A percentile compares a stretch with the other conserved stretches of the same genome.
phyloP scores from a whole-genome alignment of 2,113 vertebrate species.

The Eclectus roratus region DNA sequence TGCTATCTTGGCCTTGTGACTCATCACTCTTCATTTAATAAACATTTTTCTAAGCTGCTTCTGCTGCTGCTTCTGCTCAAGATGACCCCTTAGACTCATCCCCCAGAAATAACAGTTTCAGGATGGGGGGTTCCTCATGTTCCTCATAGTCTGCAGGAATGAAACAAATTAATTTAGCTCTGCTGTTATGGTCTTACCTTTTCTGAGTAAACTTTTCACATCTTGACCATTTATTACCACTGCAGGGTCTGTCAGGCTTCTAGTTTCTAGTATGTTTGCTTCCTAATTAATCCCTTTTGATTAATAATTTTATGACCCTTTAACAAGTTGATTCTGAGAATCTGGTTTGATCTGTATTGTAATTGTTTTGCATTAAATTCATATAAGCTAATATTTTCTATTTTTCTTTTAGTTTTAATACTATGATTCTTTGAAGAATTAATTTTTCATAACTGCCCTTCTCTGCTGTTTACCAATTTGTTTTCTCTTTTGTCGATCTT shows the following conservation, averaged over 20 bases:
- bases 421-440: not conserved
- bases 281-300: not conserved
- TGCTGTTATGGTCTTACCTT: not conserved
- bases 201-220: not conserved
- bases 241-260: not conserved
- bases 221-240: not conserved
- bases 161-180: not conserved
- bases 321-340: not conserved
- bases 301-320: not conserved
- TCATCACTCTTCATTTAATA: not conserved
- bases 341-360: not conserved
- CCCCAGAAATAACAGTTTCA: not conserved
- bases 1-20: not conserved
- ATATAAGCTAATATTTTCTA: not conserved
- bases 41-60: not conserved
- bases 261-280: not conserved
- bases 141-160: not conserved
- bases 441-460: not conserved
- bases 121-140: not conserved
- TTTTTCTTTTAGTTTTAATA: not conserved
- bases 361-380: not conserved
- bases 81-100: not conserved
- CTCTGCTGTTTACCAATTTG: not conserved
- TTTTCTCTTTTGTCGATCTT: not conserved
- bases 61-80: not conserved